Evolutionary conservation across 2,888 invertebrate genomes (phyloP), one percentile per base, ranked within the genome.

Genomic region (Pyrocoelia pectoralis): DNA sequence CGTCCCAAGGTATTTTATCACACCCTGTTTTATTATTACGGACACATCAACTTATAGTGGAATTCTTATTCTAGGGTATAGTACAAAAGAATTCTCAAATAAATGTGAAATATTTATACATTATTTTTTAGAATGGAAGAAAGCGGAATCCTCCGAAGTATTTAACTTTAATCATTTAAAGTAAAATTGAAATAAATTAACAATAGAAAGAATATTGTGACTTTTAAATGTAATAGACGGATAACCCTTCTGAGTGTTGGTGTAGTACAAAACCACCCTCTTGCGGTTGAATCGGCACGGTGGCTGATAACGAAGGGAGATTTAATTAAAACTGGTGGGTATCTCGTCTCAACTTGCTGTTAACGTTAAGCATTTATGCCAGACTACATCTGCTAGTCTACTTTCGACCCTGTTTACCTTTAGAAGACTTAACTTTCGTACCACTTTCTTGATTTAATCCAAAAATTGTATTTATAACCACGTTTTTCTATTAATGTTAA

Each of bases 291-390:
- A 61, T 65, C 65, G 61, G 57, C 54, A 49, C 57, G 46, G 46
- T 46, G 17, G 17, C 46, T 60, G 65, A 65, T 65, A 65, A 65
- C 65, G 61, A 65, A 65, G 54, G 56, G 65, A 61, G 65, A 60
- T 65, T 65, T 65, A 65, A 65, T 65, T 65, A 65, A 65, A 65
- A 65, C 65, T 57, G 65, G 24, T 53, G 56, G 60, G 56, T 61
- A 65, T 65, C 65, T 60, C 50, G 61, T 57, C 57, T 57, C 61
- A 60, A 60, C 54, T 60, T 55, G 55, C 58, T 63, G 58, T 55
- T 63, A 55, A 41, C 62, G 56, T 24, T 65, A 65, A 65, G 60
- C 65, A 60, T 56, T 65, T 65, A 65, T 60, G 46, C 59, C 54
- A 64, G 63, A 51, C 59, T 64, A 64, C 63, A 64, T 64, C 63